A percentile compares a stretch with the other conserved stretches of the same genome.
phyloP scores from a whole-genome alignment of 2,888 invertebrate genomes.

The Saturnia japonica region DNA sequence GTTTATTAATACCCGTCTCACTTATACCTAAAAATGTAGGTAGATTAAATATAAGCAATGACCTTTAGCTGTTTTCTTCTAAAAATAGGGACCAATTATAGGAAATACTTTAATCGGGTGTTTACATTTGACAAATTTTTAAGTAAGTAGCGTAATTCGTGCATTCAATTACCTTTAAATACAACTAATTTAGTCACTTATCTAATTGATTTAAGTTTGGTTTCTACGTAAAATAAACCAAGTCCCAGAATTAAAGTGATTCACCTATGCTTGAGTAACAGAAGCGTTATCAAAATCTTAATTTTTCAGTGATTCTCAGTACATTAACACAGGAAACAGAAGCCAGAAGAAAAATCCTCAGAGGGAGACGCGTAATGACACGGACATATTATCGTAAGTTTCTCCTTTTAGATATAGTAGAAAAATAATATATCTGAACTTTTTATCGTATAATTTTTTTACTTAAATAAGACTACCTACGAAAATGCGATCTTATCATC shows the following conservation, averaged over 20 bases:
- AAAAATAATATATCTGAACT: neutral
- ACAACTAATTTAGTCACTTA: neutral
- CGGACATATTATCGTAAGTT: conserved; percentile 90
- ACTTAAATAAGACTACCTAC: no score
- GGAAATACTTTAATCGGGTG: no score
- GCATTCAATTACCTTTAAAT: neutral
- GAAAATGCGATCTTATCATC: no score
- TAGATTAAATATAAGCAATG: no score
- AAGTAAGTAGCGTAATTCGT: neutral
- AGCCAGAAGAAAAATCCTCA: conserved; percentile 89
- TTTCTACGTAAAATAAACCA: neutral
- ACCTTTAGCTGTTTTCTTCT: no score
- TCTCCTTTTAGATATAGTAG: conserved; percentile 9
- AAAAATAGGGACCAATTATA: no score
- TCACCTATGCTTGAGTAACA: neutral
- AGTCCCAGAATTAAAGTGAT: neutral
- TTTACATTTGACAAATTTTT: no score
- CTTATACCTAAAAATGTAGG: no score
- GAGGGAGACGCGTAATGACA: conserved; percentile 90
- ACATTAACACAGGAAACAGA: conserved; percentile 87
- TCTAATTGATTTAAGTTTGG: neutral
- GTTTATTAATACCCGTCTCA: no score
- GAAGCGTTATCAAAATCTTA: neutral
- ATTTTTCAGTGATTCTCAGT: conserved; percentile 84
- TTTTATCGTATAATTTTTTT: neutral